Percentiles rank a stretch among this genome's conserved stretches.
Conservation (phyloP, 2,797 vertebrate genomes). For the Cetoscarus ocellatus region DNA sequence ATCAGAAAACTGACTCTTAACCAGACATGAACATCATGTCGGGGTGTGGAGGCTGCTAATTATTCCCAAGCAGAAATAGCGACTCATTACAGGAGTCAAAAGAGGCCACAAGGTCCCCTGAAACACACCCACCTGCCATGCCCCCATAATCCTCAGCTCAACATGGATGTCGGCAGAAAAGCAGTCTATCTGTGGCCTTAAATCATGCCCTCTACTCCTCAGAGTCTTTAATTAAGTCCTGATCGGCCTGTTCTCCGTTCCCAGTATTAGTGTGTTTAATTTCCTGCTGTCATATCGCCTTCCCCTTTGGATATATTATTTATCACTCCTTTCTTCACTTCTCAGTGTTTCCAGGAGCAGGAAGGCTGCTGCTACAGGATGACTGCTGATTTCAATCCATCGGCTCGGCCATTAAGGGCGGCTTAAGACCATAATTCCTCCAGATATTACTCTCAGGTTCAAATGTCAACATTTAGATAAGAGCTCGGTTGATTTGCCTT, state of each 20-base stretch:
- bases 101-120: constrained; percentile 69
- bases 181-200: constrained; percentile 76
- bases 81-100: constrained; percentile 75
- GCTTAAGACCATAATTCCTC: constrained; percentile 75
- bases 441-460: constrained; percentile 75
- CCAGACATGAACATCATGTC: constrained; percentile 67
- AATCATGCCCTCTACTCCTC: constrained; percentile 77
- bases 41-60: constrained; percentile 67
- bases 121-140: constrained; percentile 71
- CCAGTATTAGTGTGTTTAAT: constrained; percentile 85
- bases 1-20: constrained; percentile 58
- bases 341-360: constrained; percentile 65
- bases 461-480: constrained; percentile 82
- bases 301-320: constrained; percentile 85
- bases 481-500: constrained; percentile 41
- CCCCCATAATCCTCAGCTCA: constrained; percentile 73
- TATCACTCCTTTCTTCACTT: constrained; percentile 76
- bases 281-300: constrained; percentile 84
- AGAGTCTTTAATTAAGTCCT: constrained; percentile 86
- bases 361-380: constrained; percentile 49
- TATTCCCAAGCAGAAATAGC: constrained; percentile 75
- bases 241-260: constrained; percentile 75
- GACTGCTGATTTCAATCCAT: constrained; percentile 71
- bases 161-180: constrained; percentile 74
- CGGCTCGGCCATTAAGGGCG: constrained; percentile 63